Percentiles rank a stretch among this genome's conserved stretches.
phyloP scores from a whole-genome alignment of 2,888 invertebrate species.

The Ophion slaviceki region DNA sequence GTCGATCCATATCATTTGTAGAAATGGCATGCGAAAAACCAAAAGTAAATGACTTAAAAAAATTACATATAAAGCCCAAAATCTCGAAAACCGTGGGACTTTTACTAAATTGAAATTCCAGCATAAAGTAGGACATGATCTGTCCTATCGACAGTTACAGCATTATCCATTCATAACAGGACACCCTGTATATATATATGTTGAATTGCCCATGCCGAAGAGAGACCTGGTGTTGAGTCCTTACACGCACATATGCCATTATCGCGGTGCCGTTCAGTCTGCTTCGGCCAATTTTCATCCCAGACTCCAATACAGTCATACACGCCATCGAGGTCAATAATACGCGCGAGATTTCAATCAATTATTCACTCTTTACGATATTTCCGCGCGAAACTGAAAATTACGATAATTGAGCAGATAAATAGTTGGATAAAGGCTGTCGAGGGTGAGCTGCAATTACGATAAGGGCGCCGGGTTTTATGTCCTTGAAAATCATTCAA shows the following conservation, averaged over 20 bases:
- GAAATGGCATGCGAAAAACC: too few species aligned
- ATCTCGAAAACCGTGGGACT: too few species aligned
- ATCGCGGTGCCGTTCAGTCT: conserved; percentile 64
- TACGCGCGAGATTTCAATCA: conserved; percentile 19
- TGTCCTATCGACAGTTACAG: neutral
- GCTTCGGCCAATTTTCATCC: conserved; percentile 52
- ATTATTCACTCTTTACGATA: conserved; percentile 7
- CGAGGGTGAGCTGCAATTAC: too few species aligned
- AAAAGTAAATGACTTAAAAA: too few species aligned
- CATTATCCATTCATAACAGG: neutral
- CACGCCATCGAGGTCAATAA: conserved; percentile 52
- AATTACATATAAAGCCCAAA: too few species aligned
- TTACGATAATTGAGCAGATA: neutral
- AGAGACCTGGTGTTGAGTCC: conserved; percentile 35
- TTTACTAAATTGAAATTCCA: too few species aligned
- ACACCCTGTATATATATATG: neutral
- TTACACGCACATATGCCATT: conserved; percentile 67
- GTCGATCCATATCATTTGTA: too few species aligned
- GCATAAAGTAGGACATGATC: too few species aligned
- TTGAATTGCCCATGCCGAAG: conserved; percentile 15
- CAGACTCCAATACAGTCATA: conserved; percentile 5
- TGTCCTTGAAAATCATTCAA: too few species aligned
- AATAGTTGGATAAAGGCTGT: too few species aligned
- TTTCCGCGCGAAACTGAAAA: neutral
- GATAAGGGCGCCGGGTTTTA: too few species aligned